These are phyloP conservation scores for Rhincodon typus DNA, from an alignment of 2,797 vertebrate species.

Conservation along the genomic window DNA sequence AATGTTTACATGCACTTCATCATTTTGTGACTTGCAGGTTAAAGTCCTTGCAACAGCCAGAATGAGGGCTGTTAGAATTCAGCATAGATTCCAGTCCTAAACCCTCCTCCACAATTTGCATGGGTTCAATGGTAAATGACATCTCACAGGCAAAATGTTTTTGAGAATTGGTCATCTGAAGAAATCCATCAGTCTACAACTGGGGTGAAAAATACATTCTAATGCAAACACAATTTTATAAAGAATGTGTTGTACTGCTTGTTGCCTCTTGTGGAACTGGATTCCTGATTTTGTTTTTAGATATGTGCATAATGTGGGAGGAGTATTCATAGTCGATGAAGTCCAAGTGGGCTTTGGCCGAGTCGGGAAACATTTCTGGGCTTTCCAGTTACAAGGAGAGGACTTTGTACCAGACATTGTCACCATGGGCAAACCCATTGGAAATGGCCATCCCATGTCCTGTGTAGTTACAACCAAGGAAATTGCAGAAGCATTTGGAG, in stretches of 20 bases:
- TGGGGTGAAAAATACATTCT: background rate
- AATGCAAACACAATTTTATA: background rate
- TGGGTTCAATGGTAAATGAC: background rate
- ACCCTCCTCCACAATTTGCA: background rate
- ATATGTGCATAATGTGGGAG: slow-evolving; percentile 70
- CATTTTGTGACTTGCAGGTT: background rate
- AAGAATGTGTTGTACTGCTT: background rate
- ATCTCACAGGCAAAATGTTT: background rate
- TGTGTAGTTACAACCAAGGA: slow-evolving; percentile 90
- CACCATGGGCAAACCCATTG: slow-evolving; percentile 97
- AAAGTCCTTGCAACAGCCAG: background rate
- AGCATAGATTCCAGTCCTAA: background rate
- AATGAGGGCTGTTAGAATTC: background rate
- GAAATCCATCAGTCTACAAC: background rate
- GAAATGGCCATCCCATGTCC: slow-evolving; percentile 92
- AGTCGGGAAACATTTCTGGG: slow-evolving; percentile 88
- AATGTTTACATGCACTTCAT: background rate
- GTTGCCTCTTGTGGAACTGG: background rate
- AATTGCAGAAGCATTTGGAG: slow-evolving; percentile 79
- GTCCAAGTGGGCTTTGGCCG: slow-evolving; percentile 96
- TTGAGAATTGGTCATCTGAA: background rate
- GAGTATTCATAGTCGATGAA: slow-evolving; percentile 87
- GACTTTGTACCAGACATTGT: slow-evolving; percentile 92
- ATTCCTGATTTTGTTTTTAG: slow-evolving; percentile 55
- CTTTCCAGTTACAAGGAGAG: slow-evolving; percentile 82